phyloP scores from a whole-genome alignment of 2,113 vertebrate species.

The Chascanopsetta lugubris region DNA sequence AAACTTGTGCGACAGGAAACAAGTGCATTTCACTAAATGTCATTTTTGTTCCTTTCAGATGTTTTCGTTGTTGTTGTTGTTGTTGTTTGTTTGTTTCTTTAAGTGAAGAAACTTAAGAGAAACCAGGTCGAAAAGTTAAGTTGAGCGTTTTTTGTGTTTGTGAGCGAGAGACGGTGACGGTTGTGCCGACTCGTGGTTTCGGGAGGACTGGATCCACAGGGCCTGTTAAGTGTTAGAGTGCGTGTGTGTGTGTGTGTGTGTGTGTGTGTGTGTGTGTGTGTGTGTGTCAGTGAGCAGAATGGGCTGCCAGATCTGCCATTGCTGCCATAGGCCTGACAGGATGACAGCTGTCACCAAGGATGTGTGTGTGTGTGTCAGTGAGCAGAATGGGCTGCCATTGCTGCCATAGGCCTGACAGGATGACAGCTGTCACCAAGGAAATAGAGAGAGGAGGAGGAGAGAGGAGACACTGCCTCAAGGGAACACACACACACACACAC shows the following conservation, averaged over 20 bases:
- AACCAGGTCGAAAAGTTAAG: too few species aligned
- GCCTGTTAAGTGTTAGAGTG: constrained; percentile 34
- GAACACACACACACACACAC: constrained; percentile 50
- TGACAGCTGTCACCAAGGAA: constrained; percentile 79
- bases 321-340: constrained; percentile 73
- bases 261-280: constrained; percentile 29
- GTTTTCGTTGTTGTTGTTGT: too few species aligned
- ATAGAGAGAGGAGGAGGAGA: constrained; percentile 61
- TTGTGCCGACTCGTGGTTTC: constrained; percentile 21
- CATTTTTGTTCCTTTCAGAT: too few species aligned
- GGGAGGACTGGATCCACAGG: constrained; percentile 30
- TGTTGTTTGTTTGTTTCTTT: too few species aligned
- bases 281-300: constrained; percentile 57
- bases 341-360: constrained; percentile 79
- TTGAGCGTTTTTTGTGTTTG: too few species aligned
- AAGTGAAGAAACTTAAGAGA: too few species aligned
- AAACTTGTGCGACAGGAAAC: too few species aligned
- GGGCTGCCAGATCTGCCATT: constrained; percentile 54
- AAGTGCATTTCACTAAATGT: too few species aligned
- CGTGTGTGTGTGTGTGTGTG: constrained; percentile 38
- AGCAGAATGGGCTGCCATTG: constrained; percentile 64
- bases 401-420: constrained; percentile 73
- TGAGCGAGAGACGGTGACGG: constrained; percentile 8
- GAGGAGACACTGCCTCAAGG: constrained; percentile 66
- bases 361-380: constrained; percentile 38